Base-by-base conservation (phyloP, 23 tunicate genomes). In the Phallusia fumigata region DNA sequence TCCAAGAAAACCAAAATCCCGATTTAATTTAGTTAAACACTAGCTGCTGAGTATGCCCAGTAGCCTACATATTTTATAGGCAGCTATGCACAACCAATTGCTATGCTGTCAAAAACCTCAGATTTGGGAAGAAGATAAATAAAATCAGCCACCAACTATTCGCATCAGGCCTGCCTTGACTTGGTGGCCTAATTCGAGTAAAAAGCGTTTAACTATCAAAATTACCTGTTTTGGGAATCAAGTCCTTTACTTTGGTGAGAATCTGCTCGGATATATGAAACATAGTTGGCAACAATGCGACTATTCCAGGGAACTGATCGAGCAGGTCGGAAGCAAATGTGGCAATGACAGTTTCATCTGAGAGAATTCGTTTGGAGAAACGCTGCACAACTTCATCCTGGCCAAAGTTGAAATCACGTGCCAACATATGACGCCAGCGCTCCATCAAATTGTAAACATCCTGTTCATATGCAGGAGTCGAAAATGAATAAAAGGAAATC, bases 251-350 rank as follows among this genome's bases (percentile, higher is more conserved):
- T 73, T 92, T 92, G 77, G 78, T 33, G 82, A 87, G 34, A 31
- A 92, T 84, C 75, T 92, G 86, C 3, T 92, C 97, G 2, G 97
- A 90, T 74, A 92, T 81, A 30, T 87, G 91, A 69, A 92, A 92
- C 32, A 90, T 87, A 0, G 82, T 76, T n/a, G 97, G 97, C 0
- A 92, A 52, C 22, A 92, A 84, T 22, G 91, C 97, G 34, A 87
- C 76, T 36, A 92, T 81, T 44, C 97, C 97, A 21, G 90, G 91
- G 87, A 92, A 92, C 79, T 92, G 97, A 31, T 92, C 91, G 53
- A 87, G 82, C 13, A 87, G 75, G 0, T 87, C 91, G 50, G 69
- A 64, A 35, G 76, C 85, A 69, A 85, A 85, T 36, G 78, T 45
- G 0, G 88, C 64, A 5, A 86, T 76, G 8, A 84, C 86, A 3